A percentile compares a stretch with the other conserved stretches of the same genome.
Evolutionary conservation across 2,797 vertebrate species (phyloP).

Genomic region (Salarias fasciatus): DNA sequence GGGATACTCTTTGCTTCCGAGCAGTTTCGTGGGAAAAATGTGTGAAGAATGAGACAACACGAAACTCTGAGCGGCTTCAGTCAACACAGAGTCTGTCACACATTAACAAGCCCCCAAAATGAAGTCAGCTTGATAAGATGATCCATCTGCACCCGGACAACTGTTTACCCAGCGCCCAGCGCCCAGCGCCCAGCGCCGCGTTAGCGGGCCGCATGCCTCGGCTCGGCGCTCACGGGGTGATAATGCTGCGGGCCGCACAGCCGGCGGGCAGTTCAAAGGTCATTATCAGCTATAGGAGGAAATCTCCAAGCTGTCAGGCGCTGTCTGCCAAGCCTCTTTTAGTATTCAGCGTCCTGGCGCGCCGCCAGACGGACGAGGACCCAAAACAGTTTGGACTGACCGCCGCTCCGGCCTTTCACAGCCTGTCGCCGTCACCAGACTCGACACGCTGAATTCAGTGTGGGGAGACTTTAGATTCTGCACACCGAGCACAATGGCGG

Average conservation of each 20-base stretch:
- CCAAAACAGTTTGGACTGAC: neutral
- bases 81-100: constrained; percentile 12
- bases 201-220: constrained; percentile 43
- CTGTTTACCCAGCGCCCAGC: constrained; percentile 34
- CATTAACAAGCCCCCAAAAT: constrained; percentile 41
- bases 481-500: neutral
- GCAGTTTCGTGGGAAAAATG: constrained; percentile 23
- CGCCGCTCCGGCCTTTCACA: neutral
- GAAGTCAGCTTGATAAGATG: constrained; percentile 33
- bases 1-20: constrained; percentile 14
- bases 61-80: constrained; percentile 5
- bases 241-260: constrained; percentile 30
- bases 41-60: constrained; percentile 31
- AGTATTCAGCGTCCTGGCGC: constrained; percentile 31
- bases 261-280: constrained; percentile 27
- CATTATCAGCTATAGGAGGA: constrained; percentile 45
- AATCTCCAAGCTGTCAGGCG: constrained; percentile 43
- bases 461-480: constrained; percentile 12
- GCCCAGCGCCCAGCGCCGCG: constrained; percentile 13
- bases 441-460: neutral
- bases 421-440: neutral
- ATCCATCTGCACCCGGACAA: constrained; percentile 44
- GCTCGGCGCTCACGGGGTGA: constrained; percentile 37
- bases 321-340: constrained; percentile 44
- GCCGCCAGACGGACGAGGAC: constrained; percentile 9